Conservation (phyloP, 2,888 invertebrate species). For the Ectemnius cavifrons region DNA sequence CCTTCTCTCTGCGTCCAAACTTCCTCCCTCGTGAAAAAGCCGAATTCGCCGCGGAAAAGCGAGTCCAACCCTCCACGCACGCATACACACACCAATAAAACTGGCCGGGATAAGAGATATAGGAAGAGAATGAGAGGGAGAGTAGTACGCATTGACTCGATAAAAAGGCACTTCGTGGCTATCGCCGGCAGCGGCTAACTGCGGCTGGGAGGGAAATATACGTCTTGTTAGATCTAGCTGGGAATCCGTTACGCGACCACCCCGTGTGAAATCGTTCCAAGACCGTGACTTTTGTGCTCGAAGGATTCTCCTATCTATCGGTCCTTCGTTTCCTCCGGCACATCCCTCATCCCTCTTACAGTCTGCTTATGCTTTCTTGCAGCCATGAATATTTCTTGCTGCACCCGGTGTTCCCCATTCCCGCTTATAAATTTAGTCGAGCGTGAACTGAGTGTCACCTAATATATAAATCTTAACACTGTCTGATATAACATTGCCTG, state of each 20-base stretch:
- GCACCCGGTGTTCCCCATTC: not conserved
- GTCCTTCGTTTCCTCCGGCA: not conserved
- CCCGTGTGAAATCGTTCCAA: slow-evolving; percentile 36
- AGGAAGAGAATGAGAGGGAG: too few species aligned
- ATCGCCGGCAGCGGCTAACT: slow-evolving; percentile 53
- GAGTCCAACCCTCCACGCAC: slow-evolving; percentile 23
- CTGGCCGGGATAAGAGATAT: slow-evolving; percentile 36
- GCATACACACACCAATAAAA: slow-evolving; percentile 60
- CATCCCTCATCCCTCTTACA: not conserved
- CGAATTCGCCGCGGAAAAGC: slow-evolving; percentile 47
- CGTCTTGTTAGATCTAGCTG: slow-evolving; percentile 52
- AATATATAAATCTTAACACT: not conserved
- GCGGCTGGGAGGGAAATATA: slow-evolving; percentile 46
- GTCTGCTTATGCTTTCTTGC: slow-evolving; percentile 6
- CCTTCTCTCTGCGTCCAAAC: slow-evolving; percentile 18
- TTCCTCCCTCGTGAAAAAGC: slow-evolving; percentile 49
- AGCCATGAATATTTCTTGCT: not conserved
- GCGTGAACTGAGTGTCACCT: not conserved
- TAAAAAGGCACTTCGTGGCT: slow-evolving; percentile 68
- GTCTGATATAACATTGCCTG: not conserved
- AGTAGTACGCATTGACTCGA: slow-evolving; percentile 65
- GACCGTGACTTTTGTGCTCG: slow-evolving; percentile 25
- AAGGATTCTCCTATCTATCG: slow-evolving; percentile 15
- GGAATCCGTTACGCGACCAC: slow-evolving; percentile 29
- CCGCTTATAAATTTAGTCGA: not conserved